Evolutionary conservation across 2,113 vertebrate species (phyloP), one percentile per base, ranked within the genome.

Genomic region (Bothrops jararaca): DNA sequence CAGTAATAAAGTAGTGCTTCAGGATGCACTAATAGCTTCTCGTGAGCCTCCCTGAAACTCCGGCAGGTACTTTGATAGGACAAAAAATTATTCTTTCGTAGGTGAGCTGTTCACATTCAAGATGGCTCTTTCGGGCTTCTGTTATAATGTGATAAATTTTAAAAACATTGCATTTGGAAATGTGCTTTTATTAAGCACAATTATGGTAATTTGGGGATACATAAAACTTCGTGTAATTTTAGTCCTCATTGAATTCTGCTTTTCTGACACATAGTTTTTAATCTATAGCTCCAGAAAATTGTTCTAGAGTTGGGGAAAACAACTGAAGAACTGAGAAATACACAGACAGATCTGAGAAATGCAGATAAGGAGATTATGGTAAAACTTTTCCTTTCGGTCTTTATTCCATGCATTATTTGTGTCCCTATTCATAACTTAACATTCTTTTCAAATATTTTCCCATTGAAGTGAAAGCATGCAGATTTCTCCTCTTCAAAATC

Each of bases 331-430:
- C 97, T 99, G 96, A 98, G 95, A 94, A 98, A 98, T 56, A 96
- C 98, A 56, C 98, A 99, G 95, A 98, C 98, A 11, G 99, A 99
- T 95, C 96, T 99, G 95, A 97, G 97, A 93, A 98, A 91, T 53
- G 98, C 99, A 0, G 99, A 99, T 96, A 98, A 98, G 95, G 99
- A 99, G 96, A 99, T 99, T 87, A 95, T 95, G 94, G 99, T 99
- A 95, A 98, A 97, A 88, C 54, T 58, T 42, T 50, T 90, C 1
- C 2, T 91, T 3, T 95, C 0, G 1, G 89, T 18, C 74, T 93
- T 89, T 90, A 94, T 93, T 90, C 85, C 86, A 74, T 95, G 89
- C 92, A 92, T 88, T 56, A 93, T 93, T 90, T 93, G 92, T 26
- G 89, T 39, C 39, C 34, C 20, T 22, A 22, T 92, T 48, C 80